Evolutionary conservation across 2,888 invertebrate species (phyloP), one percentile per base, ranked within the genome.

Genomic region (Neoascia interrupta): DNA sequence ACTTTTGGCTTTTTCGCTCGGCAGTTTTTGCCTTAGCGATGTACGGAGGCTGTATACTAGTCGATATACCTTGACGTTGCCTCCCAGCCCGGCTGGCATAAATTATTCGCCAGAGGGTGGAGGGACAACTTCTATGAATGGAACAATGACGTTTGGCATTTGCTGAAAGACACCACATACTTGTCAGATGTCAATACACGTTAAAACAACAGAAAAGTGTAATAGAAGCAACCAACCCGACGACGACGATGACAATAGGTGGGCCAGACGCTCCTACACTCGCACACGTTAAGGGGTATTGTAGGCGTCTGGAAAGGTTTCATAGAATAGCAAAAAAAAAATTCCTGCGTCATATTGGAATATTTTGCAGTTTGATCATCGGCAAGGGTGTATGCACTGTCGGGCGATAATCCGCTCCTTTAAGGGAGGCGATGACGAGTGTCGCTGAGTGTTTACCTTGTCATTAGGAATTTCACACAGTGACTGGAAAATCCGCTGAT

Each of bases 401-500:
- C 5, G 15, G 23, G 16, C 26, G 41, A 34, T 63, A 51, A 34
- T 51, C 31, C 41, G 5, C 15, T 6, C 51, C 31, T 11, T 15
- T 51, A 5, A 41, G 49, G 54, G 45, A 54, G 45, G 13, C 6
- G 37, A 13, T 3, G 37, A 4, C 10, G 60, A 4, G 23, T 13
- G 19, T 19, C 36, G 15, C 10, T 31, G 54, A 58, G 37, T 66
- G 49, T 51, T 68, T 45, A 47, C 47, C 45, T 68, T 47, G 28
- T 66, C 53, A 74, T 60, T 53, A 60, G 39, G 31, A 60, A 60
- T 66, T n/a, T 45, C 51, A 53, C 60, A 66, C 60, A 66, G 58
- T 73, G 72, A 39, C 43, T 74, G 43, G 58, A 53, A 73, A 66
- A 66, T 53, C 45, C 73, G 23, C 66, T 51, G 45, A 45, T 73